Evolutionary conservation across 1,140 invertebrate species (phyloP), one percentile per base, ranked within the genome.

Genomic region (Hesperophylax magnus): DNA sequence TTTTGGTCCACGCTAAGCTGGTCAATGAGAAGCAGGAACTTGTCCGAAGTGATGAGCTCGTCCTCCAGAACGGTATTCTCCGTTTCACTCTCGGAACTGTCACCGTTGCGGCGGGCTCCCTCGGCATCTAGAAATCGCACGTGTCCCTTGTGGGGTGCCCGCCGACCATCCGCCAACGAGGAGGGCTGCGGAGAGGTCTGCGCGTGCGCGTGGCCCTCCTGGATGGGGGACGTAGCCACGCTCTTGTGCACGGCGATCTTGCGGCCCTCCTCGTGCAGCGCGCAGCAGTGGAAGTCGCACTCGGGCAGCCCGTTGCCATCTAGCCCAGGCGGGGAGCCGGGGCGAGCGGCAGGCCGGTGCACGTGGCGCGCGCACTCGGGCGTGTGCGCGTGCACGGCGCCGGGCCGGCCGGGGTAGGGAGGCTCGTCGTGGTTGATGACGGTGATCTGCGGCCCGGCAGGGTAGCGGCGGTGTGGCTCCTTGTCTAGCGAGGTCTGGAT

Each of bases 231-330:
- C 58, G 96, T 97, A 75, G 96, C 96, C 72, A 97, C 96, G 83
- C 94, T 95, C 88, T 96, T 97, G 89, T 97, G 96, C 61, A 97
- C 96, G 56, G 95, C 96, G 85, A 97, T 97, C 85, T 95, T 93
- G 39, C 96, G 93, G 1, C 96, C 96, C 88, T 97, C 96, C 87
- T 97, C 96, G 91, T 98, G 97, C 78, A 98, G 91, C 39, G 97
- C 95, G 89, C 97, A 97, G 88, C 97, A 98, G 88, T 98, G 97
- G 89, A 98, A 98, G 89, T 98, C 97, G 90, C 97, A 98, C 86
- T 97, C 96, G 47, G 92, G 91, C 61, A 90, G 88, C 47, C 91
- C 89, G 82, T 91, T 91, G 61, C 89, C 88, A 86, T 94, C 92
- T 83, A 90, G 87, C 0, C 92, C 91, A 80, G 90, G 87, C 20